These are phyloP conservation scores for Dinomys branickii DNA, from an alignment of 2,113 vertebrate species.

Conservation along the genomic window DNA sequence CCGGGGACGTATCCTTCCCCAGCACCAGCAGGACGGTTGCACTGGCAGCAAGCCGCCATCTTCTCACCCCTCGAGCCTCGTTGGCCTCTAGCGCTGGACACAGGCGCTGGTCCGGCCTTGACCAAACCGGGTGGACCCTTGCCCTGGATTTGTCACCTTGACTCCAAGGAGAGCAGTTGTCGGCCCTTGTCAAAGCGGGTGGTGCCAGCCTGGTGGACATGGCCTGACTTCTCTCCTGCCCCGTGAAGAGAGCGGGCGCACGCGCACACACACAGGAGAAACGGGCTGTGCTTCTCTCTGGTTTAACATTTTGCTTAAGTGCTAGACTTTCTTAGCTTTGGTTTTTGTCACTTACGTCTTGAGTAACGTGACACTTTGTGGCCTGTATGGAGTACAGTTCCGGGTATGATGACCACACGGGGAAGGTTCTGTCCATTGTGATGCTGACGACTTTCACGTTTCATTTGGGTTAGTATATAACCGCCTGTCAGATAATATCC, in stretches of 20 bases:
- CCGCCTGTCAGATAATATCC: background rate
- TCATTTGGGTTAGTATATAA: background rate
- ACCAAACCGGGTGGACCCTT: background rate
- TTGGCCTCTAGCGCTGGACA: background rate
- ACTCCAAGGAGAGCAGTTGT: background rate
- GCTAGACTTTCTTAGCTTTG: background rate
- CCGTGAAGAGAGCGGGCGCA: background rate
- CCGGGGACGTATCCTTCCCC: background rate
- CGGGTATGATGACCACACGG: background rate
- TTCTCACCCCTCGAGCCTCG: background rate
- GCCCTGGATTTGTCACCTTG: background rate
- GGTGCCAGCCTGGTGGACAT: background rate
- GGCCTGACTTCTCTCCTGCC: background rate
- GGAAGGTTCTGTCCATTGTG: background rate
- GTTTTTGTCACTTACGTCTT: background rate
- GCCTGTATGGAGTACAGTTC: background rate
- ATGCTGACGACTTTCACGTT: background rate
- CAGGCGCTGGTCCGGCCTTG: background rate
- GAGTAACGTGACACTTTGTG: background rate
- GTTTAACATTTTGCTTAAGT: background rate
- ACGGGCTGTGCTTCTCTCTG: background rate
- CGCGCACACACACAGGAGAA: background rate
- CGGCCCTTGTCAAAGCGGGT: background rate
- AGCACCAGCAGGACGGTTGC: too few relatives aligned
- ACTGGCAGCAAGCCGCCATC: too few relatives aligned